These are phyloP conservation scores for Anthonomus grandis DNA, from an alignment of 1,140 invertebrate species.

Conservation along the genomic window DNA sequence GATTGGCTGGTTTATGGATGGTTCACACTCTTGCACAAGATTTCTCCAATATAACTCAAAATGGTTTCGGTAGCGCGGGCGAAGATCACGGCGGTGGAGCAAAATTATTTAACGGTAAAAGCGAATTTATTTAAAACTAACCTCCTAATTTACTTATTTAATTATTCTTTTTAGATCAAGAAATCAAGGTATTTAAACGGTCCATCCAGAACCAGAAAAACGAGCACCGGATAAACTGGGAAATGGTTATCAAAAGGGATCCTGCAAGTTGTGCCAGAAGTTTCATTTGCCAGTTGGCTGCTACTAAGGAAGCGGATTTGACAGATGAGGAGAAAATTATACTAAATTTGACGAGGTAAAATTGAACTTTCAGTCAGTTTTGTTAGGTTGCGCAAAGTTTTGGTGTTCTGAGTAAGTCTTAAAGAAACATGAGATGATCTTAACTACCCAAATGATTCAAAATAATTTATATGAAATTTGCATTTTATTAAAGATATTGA, in stretches of 20 bases:
- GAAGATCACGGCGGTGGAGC: constrained; percentile 11
- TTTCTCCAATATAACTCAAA: constrained; percentile 29
- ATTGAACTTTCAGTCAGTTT: background rate
- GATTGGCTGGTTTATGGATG: constrained; percentile 42
- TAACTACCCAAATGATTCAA: too few species aligned
- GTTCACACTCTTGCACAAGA: constrained; percentile 39
- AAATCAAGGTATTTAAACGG: constrained; percentile 25
- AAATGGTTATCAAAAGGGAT: constrained; percentile 37
- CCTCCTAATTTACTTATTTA: background rate
- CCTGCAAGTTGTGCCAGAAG: constrained; percentile 39
- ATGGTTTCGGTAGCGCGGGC: constrained; percentile 15
- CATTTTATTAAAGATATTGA: too few species aligned
- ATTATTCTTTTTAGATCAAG: constrained; percentile 5
- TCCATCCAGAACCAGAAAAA: constrained; percentile 7
- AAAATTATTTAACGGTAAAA: constrained; percentile 11
- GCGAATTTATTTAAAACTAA: constrained; percentile 6
- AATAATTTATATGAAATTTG: background rate
- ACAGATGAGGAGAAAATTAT: constrained; percentile 36
- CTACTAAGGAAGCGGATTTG: constrained; percentile 28
- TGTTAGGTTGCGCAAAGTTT: background rate
- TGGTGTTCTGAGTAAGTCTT: too few species aligned
- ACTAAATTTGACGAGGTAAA: constrained; percentile 36
- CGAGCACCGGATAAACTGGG: constrained; percentile 34
- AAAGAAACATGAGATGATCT: too few species aligned
- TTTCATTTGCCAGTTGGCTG: constrained; percentile 42